phyloP scores from a whole-genome alignment of 2,888 invertebrate species.

The Calameuta idolon region DNA sequence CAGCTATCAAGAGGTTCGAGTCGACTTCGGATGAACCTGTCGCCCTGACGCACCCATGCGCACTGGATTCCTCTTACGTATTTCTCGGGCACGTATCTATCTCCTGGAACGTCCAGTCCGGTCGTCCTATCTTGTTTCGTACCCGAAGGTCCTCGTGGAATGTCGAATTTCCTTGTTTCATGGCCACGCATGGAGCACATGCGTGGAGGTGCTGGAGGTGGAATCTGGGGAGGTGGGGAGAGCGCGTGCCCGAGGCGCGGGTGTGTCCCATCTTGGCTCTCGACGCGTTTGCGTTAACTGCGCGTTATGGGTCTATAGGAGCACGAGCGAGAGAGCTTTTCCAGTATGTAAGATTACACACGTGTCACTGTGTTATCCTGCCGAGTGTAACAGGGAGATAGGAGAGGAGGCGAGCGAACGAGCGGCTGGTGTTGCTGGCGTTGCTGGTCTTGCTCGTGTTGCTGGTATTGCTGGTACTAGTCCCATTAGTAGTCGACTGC shows the following conservation, averaged over 20 bases:
- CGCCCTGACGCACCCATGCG: not conserved
- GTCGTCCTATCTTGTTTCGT: conserved; percentile 10
- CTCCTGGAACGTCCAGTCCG: conserved; percentile 25
- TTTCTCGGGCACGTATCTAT: conserved; percentile 20
- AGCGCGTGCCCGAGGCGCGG: conserved; percentile 31
- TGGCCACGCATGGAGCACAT: not conserved
- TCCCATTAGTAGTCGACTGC: conserved; percentile 48
- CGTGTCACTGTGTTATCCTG: conserved; percentile 9
- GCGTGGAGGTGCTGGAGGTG: not conserved
- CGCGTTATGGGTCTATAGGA: conserved; percentile 18
- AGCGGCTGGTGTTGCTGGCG: conserved; percentile 2
- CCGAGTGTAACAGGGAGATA: not conserved
- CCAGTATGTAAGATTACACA: not conserved
- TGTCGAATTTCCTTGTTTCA: not conserved
- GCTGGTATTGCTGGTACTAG: conserved; percentile 40
- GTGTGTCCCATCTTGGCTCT: conserved; percentile 29
- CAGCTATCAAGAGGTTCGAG: conserved; percentile 27
- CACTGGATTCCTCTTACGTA: conserved; percentile 17
- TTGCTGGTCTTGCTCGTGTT: conserved; percentile 29
- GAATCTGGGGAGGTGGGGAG: not conserved
- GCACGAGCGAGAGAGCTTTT: conserved; percentile 29
- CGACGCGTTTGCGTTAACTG: conserved; percentile 24
- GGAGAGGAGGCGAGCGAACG: not conserved
- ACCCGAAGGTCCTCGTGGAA: not conserved
- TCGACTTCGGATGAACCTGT: conserved; percentile 36